Percentiles rank a stretch among this genome's conserved stretches.
Conservation (phyloP, 53 echinoderm and acorn worm species). For the Echinarachnius parma region DNA sequence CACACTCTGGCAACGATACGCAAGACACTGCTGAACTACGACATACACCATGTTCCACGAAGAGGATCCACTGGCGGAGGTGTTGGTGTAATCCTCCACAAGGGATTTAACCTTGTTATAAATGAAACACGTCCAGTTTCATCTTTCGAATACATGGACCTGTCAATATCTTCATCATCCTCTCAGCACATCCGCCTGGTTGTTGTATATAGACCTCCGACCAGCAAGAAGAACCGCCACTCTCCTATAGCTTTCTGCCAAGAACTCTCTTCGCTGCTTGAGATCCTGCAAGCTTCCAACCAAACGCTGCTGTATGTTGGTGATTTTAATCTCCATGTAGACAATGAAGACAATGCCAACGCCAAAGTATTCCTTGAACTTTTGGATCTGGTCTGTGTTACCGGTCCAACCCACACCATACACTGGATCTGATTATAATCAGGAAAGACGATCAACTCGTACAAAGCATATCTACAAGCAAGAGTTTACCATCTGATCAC, state of each 20-base stretch:
- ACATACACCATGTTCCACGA: constrained; percentile 18
- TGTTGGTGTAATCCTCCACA: constrained; percentile 44
- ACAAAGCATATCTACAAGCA: too few species aligned
- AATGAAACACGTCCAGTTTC: constrained; percentile 21
- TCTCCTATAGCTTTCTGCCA: constrained; percentile 6
- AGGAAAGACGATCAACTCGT: too few species aligned
- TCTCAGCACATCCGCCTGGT: constrained; percentile 21
- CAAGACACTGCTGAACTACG: constrained; percentile 16
- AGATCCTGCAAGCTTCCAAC: constrained; percentile 40
- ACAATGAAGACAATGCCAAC: too few species aligned
- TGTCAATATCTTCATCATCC: constrained; percentile 19
- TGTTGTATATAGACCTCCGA: constrained; percentile 42
- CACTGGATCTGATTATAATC: too few species aligned
- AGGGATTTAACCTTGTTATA: constrained; percentile 16
- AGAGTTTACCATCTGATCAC: too few species aligned
- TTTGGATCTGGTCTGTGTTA: too few species aligned
- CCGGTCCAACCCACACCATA: too few species aligned
- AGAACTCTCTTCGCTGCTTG: constrained; percentile 45
- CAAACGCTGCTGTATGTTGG: constrained; percentile 21
- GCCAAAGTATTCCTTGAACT: too few species aligned
- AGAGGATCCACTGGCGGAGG: constrained; percentile 39
- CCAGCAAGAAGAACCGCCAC: constrained; percentile 23
- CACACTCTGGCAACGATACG: constrained; percentile 1
- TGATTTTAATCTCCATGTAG: too few species aligned
- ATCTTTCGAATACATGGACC: constrained; percentile 45